These are phyloP conservation scores for Catamblyrhynchus diadema DNA, from an alignment of 2,797 vertebrate genomes.

Conservation along the genomic window DNA sequence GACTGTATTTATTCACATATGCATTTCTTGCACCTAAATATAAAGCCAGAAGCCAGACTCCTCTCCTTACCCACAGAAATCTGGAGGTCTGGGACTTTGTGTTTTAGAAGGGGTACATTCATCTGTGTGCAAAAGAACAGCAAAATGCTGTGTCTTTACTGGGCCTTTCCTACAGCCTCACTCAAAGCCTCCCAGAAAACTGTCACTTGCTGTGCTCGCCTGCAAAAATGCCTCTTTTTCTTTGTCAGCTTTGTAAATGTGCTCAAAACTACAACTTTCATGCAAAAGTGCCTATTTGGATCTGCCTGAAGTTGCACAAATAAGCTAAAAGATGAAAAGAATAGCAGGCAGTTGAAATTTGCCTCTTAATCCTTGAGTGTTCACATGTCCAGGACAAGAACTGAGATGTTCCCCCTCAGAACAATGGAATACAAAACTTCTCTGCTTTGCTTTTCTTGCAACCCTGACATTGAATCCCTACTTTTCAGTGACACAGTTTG, in stretches of 20 bases:
- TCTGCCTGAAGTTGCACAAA: neutral
- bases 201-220: neutral
- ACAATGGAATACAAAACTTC: neutral
- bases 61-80: conserved; percentile 34
- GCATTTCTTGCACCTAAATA: neutral
- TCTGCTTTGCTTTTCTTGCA: neutral
- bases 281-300: neutral
- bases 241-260: neutral
- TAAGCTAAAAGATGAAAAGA: neutral
- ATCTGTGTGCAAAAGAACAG: neutral
- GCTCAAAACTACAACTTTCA: neutral
- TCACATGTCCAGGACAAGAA: neutral
- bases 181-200: neutral
- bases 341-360: neutral
- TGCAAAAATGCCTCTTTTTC: neutral
- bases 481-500: neutral
- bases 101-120: neutral
- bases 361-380: neutral
- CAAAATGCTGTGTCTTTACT: neutral
- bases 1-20: conserved; percentile 51
- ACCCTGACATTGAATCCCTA: neutral
- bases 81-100: conserved; percentile 1
- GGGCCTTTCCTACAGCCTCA: neutral
- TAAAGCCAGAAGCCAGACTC: conserved; percentile 44
- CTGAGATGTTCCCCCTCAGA: neutral